These are phyloP conservation scores for Bombus turneri DNA, from an alignment of 1,140 invertebrate genomes.

Conservation along the genomic window DNA sequence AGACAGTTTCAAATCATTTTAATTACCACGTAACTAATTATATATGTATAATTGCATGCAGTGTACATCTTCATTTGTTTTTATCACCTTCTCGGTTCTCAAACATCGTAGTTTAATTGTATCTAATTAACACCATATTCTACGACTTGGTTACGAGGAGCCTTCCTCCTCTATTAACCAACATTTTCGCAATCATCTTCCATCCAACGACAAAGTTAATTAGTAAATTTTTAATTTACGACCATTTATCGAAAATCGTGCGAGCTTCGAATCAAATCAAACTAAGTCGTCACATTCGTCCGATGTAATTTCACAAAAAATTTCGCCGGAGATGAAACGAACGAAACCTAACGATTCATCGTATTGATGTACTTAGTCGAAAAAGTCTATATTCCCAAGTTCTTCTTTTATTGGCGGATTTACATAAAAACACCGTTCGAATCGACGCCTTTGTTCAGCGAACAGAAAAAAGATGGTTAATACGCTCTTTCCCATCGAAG, in stretches of 20 bases:
- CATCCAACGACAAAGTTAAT: background rate
- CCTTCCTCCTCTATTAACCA: background rate
- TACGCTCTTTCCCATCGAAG: background rate
- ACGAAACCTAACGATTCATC: no score
- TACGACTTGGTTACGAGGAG: background rate
- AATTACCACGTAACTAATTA: background rate
- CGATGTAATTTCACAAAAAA: no score
- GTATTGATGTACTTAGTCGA: no score
- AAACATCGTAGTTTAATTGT: background rate
- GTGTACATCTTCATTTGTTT: background rate
- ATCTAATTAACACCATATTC: constrained; percentile 3
- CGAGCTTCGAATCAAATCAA: no score
- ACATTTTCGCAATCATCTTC: background rate
- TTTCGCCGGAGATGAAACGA: no score
- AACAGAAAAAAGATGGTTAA: background rate
- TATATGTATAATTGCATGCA: background rate
- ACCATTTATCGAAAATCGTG: no score
- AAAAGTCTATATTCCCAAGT: no score
- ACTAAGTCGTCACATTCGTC: no score
- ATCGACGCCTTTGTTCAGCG: no score
- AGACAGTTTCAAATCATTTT: background rate
- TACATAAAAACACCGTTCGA: no score
- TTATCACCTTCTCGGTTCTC: background rate
- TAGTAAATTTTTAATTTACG: no score
- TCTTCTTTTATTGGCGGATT: no score